Percentiles rank a stretch among this genome's conserved stretches.
Evolutionary conservation across 2,113 vertebrate species (phyloP).

Genomic region (Burhinus oedicnemus): DNA sequence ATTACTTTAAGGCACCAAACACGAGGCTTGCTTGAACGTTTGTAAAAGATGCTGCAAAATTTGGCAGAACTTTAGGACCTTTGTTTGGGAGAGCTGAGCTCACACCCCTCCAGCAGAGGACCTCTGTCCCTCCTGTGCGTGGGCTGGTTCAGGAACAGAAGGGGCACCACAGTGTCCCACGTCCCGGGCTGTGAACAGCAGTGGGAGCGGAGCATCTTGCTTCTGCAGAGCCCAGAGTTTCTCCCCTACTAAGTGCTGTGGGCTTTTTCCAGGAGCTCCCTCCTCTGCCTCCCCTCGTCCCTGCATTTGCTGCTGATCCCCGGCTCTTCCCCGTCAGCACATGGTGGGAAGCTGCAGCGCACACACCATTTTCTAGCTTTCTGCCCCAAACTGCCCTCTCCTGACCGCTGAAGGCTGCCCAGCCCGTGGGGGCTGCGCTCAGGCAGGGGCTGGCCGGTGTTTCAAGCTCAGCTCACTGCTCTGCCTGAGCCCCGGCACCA

Average conservation of each 20-base stretch:
- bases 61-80: not conserved
- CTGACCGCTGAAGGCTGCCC: not conserved
- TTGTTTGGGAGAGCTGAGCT: not conserved
- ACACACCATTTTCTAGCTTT: rapidly evolving
- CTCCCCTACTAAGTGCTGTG: not conserved
- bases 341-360: rapidly evolving
- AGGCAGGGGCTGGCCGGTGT: not conserved
- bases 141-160: not conserved
- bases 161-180: rapidly evolving
- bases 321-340: not conserved
- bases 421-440: rapidly evolving
- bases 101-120: not conserved
- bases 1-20: not conserved
- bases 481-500: not conserved
- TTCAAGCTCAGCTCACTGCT: not conserved
- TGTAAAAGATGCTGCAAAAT: not conserved
- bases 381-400: not conserved
- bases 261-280: not conserved
- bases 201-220: not conserved
- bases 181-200: rapidly evolving
- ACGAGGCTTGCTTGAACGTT: rapidly evolving
- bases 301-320: not conserved
- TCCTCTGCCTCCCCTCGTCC: not conserved
- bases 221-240: not conserved
- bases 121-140: rapidly evolving